These are phyloP conservation scores for Corythoichthys haematopterus DNA, from an alignment of 2,113 vertebrate genomes.

Conservation along the genomic window DNA sequence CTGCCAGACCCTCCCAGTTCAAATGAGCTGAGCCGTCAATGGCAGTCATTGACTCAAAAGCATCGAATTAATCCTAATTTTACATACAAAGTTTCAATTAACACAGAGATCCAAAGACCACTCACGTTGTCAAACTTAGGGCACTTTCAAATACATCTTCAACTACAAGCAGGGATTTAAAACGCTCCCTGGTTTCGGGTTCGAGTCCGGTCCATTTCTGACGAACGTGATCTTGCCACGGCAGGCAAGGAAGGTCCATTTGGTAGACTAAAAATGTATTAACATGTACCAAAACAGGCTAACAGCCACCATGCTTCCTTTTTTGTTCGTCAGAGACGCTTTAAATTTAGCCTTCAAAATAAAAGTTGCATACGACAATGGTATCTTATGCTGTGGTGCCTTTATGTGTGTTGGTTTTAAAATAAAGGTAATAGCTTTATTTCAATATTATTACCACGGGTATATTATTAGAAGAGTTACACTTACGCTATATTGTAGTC, in stretches of 20 bases:
- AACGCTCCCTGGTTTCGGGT: conserved; percentile 34
- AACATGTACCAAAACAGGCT: background rate
- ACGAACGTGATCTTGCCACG: conserved; percentile 64
- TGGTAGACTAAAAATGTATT: background rate
- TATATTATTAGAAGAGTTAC: background rate
- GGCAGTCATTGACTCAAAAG: too few species aligned
- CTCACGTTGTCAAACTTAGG: conserved; percentile 57
- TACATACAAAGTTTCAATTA: too few species aligned
- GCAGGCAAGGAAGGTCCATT: conserved; percentile 67
- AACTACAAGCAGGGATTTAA: conserved; percentile 50
- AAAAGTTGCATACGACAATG: background rate
- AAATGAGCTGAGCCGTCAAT: too few species aligned
- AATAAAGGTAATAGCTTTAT: background rate
- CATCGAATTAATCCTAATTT: too few species aligned
- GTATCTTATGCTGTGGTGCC: background rate
- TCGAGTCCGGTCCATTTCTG: conserved; percentile 63
- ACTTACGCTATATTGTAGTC: background rate
- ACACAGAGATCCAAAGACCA: background rate
- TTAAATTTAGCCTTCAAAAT: conserved; percentile 22
- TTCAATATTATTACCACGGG: background rate
- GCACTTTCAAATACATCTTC: conserved; percentile 61
- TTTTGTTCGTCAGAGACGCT: background rate
- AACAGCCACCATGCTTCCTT: too few species aligned
- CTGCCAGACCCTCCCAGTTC: too few species aligned
- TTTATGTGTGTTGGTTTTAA: background rate